Base-by-base conservation (phyloP, 2,113 vertebrate genomes). In the Spermophilus dauricus region DNA sequence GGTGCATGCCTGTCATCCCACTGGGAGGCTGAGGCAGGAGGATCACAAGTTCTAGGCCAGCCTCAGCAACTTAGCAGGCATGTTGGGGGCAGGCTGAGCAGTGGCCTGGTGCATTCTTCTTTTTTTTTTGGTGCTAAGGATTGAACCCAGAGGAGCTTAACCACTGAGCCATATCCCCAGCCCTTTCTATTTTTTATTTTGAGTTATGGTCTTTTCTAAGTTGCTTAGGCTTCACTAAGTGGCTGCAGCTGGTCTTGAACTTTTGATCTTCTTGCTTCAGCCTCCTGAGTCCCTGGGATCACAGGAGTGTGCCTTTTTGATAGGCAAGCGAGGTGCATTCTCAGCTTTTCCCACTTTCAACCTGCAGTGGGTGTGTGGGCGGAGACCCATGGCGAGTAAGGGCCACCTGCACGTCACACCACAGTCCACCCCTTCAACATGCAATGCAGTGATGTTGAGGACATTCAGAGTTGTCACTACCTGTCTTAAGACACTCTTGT, bases 351-450 rank as follows among this genome's bases (percentile, higher is more conserved):
- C 32, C 26, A 30, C 45, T 63, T 84, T 84, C 28, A 6, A 0
- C 14, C 20, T 5, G 11, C 37, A 24, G 10, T 75, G 72, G 18
- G 63, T 8, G 9, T 10, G 8, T 3, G 61, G 24, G 58, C 3
- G 24, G 61, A 10, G 24, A 7, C 34, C n/a, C 26, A 1, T 18
- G 0, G 30, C 14, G 20, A 24, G 30, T 24, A 1, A 5, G 58
- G 9, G 34, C 61, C 17, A 0, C 28, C 58, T 65, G 26, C 28
- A 56, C 17, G 20, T 51, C 20, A 37, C 83, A 7, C 20, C 42
- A 9, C 28, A 1, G 18, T 16, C 10, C 26, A 3, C 30, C 45
- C 0, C 30, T 45, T 32, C 28, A 7, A 4, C 0, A 28, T 8
- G 4, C 73, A 76, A 3, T 4, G 14, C 45, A 0, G 65, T 51